Percentiles rank a stretch among this genome's conserved stretches.
Evolutionary conservation across 2,888 invertebrate genomes (phyloP).

Genomic region (Aquatica leii): DNA sequence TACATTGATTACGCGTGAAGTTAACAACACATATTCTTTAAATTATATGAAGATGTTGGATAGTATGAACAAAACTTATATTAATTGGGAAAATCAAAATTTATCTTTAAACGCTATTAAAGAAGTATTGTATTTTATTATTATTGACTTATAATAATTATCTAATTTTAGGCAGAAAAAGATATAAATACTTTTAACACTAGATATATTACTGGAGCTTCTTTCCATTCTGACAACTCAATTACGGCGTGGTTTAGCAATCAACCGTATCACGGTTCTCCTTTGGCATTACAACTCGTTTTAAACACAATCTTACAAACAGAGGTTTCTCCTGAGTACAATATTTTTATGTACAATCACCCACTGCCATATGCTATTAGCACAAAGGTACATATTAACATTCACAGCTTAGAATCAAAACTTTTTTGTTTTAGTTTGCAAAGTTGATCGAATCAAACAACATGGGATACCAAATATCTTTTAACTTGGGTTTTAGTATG

Average conservation of each 20-base stretch:
- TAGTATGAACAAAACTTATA: conserved; percentile 14
- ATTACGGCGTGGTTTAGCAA: conserved; percentile 80
- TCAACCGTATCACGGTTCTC: conserved; percentile 70
- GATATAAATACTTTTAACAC: conserved; percentile 50
- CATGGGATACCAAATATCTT: conserved; percentile 67
- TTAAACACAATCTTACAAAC: conserved; percentile 63
- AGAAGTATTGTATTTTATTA: conserved; percentile 54
- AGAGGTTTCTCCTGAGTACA: conserved; percentile 44
- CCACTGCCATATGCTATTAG: conserved; percentile 72
- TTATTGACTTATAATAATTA: not conserved
- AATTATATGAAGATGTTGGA: conserved; percentile 51
- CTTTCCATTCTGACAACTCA: conserved; percentile 58
- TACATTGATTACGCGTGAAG: conserved; percentile 49
- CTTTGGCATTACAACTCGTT: conserved; percentile 68
- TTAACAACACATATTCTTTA: conserved; percentile 44
- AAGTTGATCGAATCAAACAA: conserved; percentile 49
- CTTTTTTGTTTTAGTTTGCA: not conserved
- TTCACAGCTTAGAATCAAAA: not conserved
- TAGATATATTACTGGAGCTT: conserved; percentile 66
- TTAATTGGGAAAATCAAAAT: conserved; percentile 39
- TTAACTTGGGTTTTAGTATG: conserved; percentile 77
- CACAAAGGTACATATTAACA: conserved; percentile 63
- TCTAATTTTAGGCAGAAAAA: conserved; percentile 53
- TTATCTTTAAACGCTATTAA: conserved; percentile 59
- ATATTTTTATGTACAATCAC: conserved; percentile 66